phyloP scores from a whole-genome alignment of 2,888 invertebrate species.

The Hirtodrosophila confusa region DNA sequence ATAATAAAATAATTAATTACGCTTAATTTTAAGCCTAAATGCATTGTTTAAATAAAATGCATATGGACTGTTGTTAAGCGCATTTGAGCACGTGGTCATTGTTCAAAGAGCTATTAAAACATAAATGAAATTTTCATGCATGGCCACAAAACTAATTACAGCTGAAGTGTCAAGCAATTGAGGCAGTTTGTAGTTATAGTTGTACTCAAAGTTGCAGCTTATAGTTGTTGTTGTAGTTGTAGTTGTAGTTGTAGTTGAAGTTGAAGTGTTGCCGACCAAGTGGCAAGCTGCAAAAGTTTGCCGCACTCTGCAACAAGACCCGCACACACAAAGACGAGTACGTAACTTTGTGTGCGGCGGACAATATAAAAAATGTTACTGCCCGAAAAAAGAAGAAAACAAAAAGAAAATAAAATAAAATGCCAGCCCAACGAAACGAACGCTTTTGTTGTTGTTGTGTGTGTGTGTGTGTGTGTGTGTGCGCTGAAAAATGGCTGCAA shows the following conservation, averaged over 20 bases:
- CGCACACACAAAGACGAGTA: slow-evolving; percentile 9
- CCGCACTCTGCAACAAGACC: slow-evolving; percentile 39
- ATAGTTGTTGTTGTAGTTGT: too few relatives aligned
- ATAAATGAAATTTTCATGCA: slow-evolving; percentile 57
- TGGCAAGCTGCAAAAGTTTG: slow-evolving; percentile 68
- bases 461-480: slow-evolving; percentile 40
- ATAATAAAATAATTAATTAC: too few relatives aligned
- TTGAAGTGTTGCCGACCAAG: slow-evolving; percentile 55
- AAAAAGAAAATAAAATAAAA: slow-evolving; percentile 10
- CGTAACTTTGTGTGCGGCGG: slow-evolving; percentile 62
- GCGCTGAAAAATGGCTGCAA: slow-evolving; percentile 76
- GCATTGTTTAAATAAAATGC: too few relatives aligned
- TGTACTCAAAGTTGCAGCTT: slow-evolving; percentile 12
- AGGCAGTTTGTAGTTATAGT: slow-evolving; percentile 51
- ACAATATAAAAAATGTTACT: slow-evolving; percentile 47
- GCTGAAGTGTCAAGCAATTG: slow-evolving; percentile 74
- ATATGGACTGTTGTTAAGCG: background rate
- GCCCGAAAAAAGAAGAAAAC: slow-evolving; percentile 22
- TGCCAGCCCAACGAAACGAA: slow-evolving; percentile 38
- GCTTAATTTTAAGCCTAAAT: too few relatives aligned
- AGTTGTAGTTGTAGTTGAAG: slow-evolving; percentile 20
- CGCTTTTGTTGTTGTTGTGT: slow-evolving; percentile 35
- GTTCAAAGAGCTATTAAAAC: slow-evolving; percentile 44
- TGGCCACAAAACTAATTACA: slow-evolving; percentile 78
- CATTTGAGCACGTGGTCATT: slow-evolving; percentile 45